Conservation (phyloP, 1,140 invertebrate genomes). For the Drosophila lacertosa region DNA sequence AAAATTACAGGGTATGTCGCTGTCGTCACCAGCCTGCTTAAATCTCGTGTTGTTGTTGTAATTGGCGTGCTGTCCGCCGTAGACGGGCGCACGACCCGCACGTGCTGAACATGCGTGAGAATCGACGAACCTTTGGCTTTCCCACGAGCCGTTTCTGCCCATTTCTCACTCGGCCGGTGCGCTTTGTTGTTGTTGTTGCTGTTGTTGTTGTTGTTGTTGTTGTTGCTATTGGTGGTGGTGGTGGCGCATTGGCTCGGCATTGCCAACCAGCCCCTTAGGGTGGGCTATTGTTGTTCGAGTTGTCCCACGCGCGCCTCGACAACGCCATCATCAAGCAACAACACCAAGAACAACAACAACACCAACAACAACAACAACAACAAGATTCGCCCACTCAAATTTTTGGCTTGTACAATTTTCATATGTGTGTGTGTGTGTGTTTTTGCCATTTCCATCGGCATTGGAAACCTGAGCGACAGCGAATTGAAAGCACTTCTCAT, state of each 20-base stretch:
- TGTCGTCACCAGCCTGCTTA: too few relatives aligned
- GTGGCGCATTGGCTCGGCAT: constrained; percentile 35
- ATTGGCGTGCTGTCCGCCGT: not conserved
- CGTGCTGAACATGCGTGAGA: constrained; percentile 83
- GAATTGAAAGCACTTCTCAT: constrained; percentile 73
- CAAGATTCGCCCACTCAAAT: constrained; percentile 10
- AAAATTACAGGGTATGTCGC: too few relatives aligned
- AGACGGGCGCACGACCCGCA: constrained; percentile 72
- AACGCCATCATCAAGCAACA: not conserved
- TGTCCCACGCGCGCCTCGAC: constrained; percentile 28
- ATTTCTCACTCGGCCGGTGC: constrained; percentile 27
- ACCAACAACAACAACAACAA: constrained; percentile 19
- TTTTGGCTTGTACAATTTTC: constrained; percentile 27
- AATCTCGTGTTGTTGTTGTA: not conserved
- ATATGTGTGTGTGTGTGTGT: constrained; percentile 4
- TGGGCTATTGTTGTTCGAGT: constrained; percentile 22
- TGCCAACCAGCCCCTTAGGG: constrained; percentile 13
- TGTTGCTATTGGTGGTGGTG: constrained; percentile 5
- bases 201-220: not conserved
- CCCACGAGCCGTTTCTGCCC: constrained; percentile 74
- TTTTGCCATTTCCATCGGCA: too few relatives aligned
- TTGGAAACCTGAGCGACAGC: constrained; percentile 69
- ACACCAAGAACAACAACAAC: constrained; percentile 14
- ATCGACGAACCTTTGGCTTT: constrained; percentile 78
- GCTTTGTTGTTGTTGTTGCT: not conserved